Evolutionary conservation across 2,888 invertebrate genomes (phyloP).

Genomic region (Drosophila anomalata): DNA sequence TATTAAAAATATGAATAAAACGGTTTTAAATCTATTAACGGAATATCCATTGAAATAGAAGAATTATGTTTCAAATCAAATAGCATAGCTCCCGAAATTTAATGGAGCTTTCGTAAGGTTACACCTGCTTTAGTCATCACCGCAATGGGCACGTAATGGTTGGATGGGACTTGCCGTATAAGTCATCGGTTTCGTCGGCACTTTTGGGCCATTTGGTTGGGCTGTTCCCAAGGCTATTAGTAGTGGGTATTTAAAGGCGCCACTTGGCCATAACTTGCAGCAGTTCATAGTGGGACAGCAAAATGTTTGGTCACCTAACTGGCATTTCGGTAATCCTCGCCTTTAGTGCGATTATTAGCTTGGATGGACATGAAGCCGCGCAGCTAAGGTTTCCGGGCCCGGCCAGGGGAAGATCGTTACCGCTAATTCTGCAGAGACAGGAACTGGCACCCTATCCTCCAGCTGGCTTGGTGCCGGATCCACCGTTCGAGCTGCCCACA

Average conservation of each 20-base stretch:
- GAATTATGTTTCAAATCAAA: neutral
- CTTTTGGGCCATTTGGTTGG: slow-evolving; percentile 40
- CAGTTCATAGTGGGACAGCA: slow-evolving; percentile 59
- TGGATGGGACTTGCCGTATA: slow-evolving; percentile 60
- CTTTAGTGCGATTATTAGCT: slow-evolving; percentile 35
- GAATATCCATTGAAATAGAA: neutral
- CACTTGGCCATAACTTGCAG: slow-evolving; percentile 20
- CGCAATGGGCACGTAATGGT: slow-evolving; percentile 60
- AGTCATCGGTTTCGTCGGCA: slow-evolving; percentile 65
- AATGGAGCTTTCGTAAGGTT: slow-evolving; percentile 24
- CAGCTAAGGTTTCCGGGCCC: slow-evolving; percentile 74
- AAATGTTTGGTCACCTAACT: slow-evolving; percentile 50
- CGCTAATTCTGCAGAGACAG: slow-evolving; percentile 61
- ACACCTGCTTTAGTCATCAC: slow-evolving; percentile 47
- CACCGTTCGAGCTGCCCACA: slow-evolving; percentile 77
- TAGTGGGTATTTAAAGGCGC: slow-evolving; percentile 56
- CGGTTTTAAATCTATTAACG: neutral
- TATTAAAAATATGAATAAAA: neutral
- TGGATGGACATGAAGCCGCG: slow-evolving; percentile 20
- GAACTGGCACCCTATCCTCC: slow-evolving; percentile 78
- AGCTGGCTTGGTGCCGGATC: slow-evolving; percentile 75
- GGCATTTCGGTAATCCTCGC: slow-evolving; percentile 37
- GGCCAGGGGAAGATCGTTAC: slow-evolving; percentile 28
- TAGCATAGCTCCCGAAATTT: neutral
- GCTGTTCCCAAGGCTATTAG: slow-evolving; percentile 52